phyloP scores from a whole-genome alignment of 2,797 vertebrate genomes.

The Phrynocephalus forsythii region DNA sequence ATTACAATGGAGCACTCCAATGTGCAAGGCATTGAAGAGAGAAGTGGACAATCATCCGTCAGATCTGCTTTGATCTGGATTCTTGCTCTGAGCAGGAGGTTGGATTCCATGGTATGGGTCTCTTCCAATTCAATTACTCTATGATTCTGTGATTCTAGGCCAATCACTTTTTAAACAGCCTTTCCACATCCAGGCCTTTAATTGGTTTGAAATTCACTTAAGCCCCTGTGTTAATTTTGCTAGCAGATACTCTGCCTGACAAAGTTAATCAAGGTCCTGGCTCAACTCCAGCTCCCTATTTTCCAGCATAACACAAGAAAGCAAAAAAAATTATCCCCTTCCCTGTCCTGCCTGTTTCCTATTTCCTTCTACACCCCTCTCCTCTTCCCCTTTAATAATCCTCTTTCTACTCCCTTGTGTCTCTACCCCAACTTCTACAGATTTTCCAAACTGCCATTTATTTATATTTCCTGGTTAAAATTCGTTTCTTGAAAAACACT shows the following conservation, averaged over 20 bases:
- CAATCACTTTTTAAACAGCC: neutral
- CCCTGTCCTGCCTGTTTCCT: neutral
- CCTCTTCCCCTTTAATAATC: neutral
- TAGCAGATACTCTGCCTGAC: neutral
- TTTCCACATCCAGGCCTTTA: neutral
- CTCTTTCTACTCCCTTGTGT: neutral
- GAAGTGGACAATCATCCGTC: too few species aligned
- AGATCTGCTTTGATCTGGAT: too few species aligned
- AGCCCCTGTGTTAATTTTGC: too few species aligned
- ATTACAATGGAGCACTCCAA: too few species aligned
- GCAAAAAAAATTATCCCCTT: too few species aligned
- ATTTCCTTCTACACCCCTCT: neutral
- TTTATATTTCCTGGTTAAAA: neutral
- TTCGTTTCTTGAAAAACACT: neutral
- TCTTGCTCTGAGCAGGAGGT: too few species aligned
- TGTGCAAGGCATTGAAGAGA: too few species aligned
- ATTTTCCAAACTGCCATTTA: neutral
- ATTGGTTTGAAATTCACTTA: neutral
- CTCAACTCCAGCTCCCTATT: too few species aligned
- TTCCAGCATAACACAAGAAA: too few species aligned
- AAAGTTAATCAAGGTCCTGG: neutral
- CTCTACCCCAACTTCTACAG: neutral
- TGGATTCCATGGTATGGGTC: too few species aligned
- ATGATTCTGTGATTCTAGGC: neutral
- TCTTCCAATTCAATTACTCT: too few species aligned